Percentiles rank a stretch among this genome's conserved stretches.
Evolutionary conservation across 2,113 vertebrate species (phyloP).

Genomic region (Corydoras maculifer): DNA sequence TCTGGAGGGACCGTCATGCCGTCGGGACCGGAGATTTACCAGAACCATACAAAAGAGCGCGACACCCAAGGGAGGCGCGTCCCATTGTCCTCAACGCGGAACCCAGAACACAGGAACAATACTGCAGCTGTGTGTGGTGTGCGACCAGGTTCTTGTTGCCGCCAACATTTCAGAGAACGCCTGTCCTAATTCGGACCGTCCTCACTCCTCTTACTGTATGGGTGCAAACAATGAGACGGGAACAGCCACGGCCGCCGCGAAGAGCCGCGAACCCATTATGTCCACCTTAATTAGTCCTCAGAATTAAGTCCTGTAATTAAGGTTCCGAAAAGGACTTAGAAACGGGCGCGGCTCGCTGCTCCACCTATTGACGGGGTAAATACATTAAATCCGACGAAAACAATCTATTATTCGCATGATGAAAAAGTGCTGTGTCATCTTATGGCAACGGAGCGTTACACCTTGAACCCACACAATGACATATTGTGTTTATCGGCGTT

Average conservation of each 20-base stretch:
- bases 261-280: not conserved
- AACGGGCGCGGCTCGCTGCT: not conserved
- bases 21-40: not conserved
- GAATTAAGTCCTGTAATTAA: no score
- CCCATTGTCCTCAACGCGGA: conserved; percentile 9
- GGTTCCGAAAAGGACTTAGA: not conserved
- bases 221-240: not conserved
- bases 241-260: not conserved
- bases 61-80: conserved; percentile 13
- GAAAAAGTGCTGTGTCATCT: not conserved
- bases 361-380: not conserved
- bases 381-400: not conserved
- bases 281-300: no score
- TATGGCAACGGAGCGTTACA: not conserved
- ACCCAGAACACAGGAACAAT: conserved; percentile 8
- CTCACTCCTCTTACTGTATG: conserved; percentile 1
- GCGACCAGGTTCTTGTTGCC: conserved; percentile 10
- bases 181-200: not conserved
- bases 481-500: no score
- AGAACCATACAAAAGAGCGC: conserved; percentile 18
- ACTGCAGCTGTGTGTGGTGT: not conserved
- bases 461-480: no score
- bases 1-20: not conserved
- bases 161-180: conserved; percentile 14
- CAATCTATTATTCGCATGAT: not conserved